A percentile compares a stretch with the other conserved stretches of the same genome.
These are phyloP conservation scores for Balearica regulorum DNA, from an alignment of 2,797 vertebrate genomes.

Conservation along the genomic window DNA sequence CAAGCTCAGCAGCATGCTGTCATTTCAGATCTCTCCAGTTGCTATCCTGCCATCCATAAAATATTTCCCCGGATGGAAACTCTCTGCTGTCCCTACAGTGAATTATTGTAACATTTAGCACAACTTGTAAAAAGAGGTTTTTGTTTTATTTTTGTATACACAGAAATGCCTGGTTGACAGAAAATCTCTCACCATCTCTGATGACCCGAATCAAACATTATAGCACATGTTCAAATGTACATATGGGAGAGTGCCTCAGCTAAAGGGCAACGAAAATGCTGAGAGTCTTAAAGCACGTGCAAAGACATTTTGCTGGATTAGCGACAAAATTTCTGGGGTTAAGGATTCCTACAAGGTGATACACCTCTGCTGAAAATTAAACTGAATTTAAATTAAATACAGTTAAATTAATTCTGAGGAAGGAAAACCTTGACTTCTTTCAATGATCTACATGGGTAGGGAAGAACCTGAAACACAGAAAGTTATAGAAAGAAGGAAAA, in stretches of 20 bases:
- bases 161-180: neutral
- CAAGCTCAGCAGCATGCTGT: constrained; percentile 38
- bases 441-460: neutral
- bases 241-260: neutral
- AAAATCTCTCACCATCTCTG: neutral
- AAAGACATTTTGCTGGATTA: neutral
- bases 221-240: neutral
- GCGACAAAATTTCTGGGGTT: neutral
- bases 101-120: neutral
- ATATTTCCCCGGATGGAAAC: neutral
- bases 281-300: neutral
- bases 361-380: neutral
- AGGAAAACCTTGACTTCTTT: neutral
- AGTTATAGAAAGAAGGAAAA: neutral
- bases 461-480: neutral
- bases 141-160: neutral
- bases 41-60: constrained; percentile 39
- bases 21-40: constrained; percentile 8
- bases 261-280: neutral
- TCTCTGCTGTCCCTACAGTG: neutral
- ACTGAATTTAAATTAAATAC: neutral
- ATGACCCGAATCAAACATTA: neutral
- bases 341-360: neutral
- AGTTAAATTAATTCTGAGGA: neutral
- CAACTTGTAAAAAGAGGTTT: neutral